A percentile compares a stretch with the other conserved stretches of the same genome.
phyloP scores from a whole-genome alignment of 2,797 vertebrate species.

The Neolamprologus multifasciatus region DNA sequence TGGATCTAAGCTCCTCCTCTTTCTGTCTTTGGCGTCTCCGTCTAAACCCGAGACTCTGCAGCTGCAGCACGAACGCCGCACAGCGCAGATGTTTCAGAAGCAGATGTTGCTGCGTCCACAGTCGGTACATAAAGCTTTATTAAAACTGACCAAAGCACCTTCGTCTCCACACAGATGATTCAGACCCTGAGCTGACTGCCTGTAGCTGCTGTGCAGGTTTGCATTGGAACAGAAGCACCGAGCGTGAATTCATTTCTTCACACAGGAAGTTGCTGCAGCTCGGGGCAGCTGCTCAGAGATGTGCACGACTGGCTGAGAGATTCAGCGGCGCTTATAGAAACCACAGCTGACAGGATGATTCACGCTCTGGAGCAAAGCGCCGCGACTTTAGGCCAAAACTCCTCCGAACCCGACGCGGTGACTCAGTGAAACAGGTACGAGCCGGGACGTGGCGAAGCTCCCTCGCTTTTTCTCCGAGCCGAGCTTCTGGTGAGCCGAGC shows the following conservation, averaged over 20 bases:
- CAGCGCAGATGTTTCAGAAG: not conserved
- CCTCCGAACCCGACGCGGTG: not conserved
- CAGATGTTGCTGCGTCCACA: not conserved
- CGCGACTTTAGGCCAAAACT: not conserved
- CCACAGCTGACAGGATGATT: not conserved
- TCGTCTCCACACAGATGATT: not conserved
- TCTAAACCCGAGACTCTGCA: not conserved
- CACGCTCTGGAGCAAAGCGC: not conserved
- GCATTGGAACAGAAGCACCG: not conserved
- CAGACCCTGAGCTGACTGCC: not conserved
- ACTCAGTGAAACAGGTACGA: not conserved
- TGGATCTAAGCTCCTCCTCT: not conserved
- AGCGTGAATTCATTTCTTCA: not conserved
- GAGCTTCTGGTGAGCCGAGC: not conserved
- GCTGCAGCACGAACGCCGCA: rapidly evolving
- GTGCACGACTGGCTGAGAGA: not conserved
- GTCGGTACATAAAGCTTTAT: rapidly evolving
- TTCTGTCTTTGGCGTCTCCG: not conserved
- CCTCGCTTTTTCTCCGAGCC: rapidly evolving
- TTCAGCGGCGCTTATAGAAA: not conserved
- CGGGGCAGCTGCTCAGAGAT: not conserved
- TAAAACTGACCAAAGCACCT: not conserved
- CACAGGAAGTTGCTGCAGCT: not conserved
- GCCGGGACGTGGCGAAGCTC: not conserved
- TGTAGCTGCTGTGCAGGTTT: not conserved